These are phyloP conservation scores for Ptyas mucosa DNA, from an alignment of 2,113 vertebrate species.

Conservation along the genomic window DNA sequence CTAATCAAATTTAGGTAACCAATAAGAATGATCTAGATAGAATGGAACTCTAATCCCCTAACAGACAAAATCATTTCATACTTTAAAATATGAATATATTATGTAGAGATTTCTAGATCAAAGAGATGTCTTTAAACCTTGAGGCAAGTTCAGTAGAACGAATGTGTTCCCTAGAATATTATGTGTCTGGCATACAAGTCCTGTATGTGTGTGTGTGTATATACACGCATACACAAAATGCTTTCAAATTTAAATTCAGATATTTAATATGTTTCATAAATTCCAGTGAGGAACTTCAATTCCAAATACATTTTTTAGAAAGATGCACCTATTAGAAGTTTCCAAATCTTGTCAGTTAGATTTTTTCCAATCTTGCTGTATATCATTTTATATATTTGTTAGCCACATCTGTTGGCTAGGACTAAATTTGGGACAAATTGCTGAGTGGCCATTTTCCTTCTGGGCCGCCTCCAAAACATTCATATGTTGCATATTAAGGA, in stretches of 20 bases:
- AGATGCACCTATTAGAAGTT: neutral
- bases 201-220: too few species aligned
- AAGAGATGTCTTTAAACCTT: neutral
- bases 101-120: neutral
- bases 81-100: neutral
- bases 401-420: neutral
- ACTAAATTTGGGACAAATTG: neutral
- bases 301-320: too few species aligned
- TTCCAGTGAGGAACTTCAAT: too few species aligned
- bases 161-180: neutral
- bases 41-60: neutral
- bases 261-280: too few species aligned
- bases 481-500: neutral
- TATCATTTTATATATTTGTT: neutral
- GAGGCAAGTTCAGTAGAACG: neutral
- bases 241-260: too few species aligned
- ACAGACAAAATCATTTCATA: neutral
- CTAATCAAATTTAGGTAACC: neutral
- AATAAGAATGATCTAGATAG: neutral
- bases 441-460: neutral
- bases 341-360: neutral
- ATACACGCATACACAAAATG: too few species aligned
- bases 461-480: neutral
- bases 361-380: neutral
- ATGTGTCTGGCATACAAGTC: too few species aligned